A percentile compares a stretch with the other conserved stretches of the same genome.
Evolutionary conservation across 2,113 vertebrate genomes (phyloP).

Genomic region (Microcebus murinus): DNA sequence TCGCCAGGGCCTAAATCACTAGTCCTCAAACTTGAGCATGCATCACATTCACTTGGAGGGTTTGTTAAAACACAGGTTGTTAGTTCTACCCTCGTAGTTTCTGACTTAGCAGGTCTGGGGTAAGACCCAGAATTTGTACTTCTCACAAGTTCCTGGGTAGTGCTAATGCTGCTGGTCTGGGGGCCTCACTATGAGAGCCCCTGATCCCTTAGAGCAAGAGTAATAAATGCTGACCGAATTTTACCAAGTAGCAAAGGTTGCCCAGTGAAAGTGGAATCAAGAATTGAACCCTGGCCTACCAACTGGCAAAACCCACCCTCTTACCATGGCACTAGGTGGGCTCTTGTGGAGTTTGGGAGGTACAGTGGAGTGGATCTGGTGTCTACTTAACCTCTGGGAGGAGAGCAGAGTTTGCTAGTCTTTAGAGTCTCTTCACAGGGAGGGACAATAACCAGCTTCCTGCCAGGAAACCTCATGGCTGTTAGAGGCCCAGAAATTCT

Average conservation of each 20-base stretch:
- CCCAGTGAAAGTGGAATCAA: neutral
- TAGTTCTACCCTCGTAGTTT: neutral
- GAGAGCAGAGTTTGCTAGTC: neutral
- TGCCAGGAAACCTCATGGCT: conserved; percentile 9
- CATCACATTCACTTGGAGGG: neutral
- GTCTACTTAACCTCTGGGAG: neutral
- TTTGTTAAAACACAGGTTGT: neutral
- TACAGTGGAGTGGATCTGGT: neutral
- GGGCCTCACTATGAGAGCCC: neutral
- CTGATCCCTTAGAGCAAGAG: neutral
- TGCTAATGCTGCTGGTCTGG: conserved; percentile 3
- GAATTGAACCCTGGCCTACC: neutral
- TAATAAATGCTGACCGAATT: neutral
- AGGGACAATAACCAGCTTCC: neutral
- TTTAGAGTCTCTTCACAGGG: neutral
- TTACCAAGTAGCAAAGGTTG: neutral
- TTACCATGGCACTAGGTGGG: neutral
- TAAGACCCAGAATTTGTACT: neutral
- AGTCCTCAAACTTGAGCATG: neutral
- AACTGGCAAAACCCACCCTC: neutral
- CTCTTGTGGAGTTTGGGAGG: neutral
- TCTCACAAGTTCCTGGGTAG: neutral
- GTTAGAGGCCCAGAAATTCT: conserved; percentile 15
- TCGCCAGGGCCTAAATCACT: neutral
- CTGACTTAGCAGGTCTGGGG: neutral